phyloP scores from a whole-genome alignment of 1,140 invertebrate species.

The Littorina saxatilis region DNA sequence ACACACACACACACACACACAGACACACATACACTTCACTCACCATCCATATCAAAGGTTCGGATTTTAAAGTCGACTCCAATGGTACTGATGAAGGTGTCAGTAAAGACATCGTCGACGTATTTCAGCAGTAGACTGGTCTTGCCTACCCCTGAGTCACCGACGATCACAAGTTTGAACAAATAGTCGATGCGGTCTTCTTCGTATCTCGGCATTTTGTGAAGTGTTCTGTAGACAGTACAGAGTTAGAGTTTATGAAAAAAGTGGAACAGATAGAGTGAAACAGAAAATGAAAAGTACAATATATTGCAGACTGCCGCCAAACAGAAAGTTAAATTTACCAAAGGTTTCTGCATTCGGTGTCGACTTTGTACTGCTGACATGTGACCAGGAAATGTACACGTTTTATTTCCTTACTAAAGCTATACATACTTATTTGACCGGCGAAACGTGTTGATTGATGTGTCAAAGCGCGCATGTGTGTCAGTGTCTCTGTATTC shows the following conservation, averaged over 20 bases:
- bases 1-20: too few relatives aligned
- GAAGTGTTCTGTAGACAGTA: not conserved
- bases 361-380: not conserved
- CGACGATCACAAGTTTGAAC: constrained; percentile 80
- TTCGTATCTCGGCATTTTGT: not conserved
- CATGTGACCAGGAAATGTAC: too few relatives aligned
- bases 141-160: constrained; percentile 92
- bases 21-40: not conserved
- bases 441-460: too few relatives aligned
- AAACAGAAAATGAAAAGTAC: not conserved
- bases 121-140: constrained; percentile 91
- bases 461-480: too few relatives aligned
- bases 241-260: not conserved
- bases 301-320: not conserved
- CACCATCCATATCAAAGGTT: constrained; percentile 21
- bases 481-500: too few relatives aligned
- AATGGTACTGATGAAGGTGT: constrained; percentile 38
- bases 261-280: not conserved
- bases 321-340: not conserved
- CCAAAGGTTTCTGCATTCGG: not conserved
- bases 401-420: not conserved
- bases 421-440: too few relatives aligned
- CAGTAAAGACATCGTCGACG: constrained; percentile 30
- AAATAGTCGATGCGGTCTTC: constrained; percentile 18
- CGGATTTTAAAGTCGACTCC: constrained; percentile 36